Percentiles rank a stretch among this genome's conserved stretches.
These are phyloP conservation scores for Eristalinus aeneus DNA, from an alignment of 2,888 invertebrate genomes.

Conservation along the genomic window DNA sequence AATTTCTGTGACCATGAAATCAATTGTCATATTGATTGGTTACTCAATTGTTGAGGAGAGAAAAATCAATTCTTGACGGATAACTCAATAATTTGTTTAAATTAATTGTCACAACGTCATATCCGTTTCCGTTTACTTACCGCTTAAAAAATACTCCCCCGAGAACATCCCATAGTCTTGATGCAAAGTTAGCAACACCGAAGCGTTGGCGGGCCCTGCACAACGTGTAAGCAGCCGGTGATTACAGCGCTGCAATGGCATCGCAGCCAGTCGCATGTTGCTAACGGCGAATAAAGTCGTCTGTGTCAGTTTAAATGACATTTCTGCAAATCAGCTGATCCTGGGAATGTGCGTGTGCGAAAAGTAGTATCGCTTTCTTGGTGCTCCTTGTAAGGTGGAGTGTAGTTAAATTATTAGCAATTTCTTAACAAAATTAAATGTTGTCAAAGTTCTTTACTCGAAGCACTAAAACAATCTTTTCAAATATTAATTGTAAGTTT, in stretches of 20 bases:
- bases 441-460: slow-evolving; percentile 24
- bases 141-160: not conserved
- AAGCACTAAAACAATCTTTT: slow-evolving; percentile 48
- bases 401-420: not conserved
- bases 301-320: slow-evolving; percentile 58
- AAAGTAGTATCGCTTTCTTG: not conserved
- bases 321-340: slow-evolving; percentile 59
- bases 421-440: slow-evolving; percentile 31
- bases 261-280: slow-evolving; percentile 43
- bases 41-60: not conserved
- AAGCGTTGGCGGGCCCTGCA: not conserved
- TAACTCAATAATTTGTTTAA: not conserved
- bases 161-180: not conserved
- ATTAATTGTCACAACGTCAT: not conserved
- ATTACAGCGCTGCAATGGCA: slow-evolving; percentile 40
- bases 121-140: slow-evolving; percentile 43
- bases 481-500: slow-evolving; percentile 52
- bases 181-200: slow-evolving; percentile 2
- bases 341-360: slow-evolving; percentile 14
- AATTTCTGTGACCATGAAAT: slow-evolving; percentile 25
- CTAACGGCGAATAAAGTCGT: slow-evolving; percentile 24
- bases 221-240: not conserved
- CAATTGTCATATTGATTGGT: slow-evolving; percentile 8
- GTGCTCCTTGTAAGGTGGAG: not conserved
- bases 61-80: not conserved